Evolutionary conservation across 2,797 vertebrate species (phyloP).

Genomic region (Spondyliosoma cantharus): DNA sequence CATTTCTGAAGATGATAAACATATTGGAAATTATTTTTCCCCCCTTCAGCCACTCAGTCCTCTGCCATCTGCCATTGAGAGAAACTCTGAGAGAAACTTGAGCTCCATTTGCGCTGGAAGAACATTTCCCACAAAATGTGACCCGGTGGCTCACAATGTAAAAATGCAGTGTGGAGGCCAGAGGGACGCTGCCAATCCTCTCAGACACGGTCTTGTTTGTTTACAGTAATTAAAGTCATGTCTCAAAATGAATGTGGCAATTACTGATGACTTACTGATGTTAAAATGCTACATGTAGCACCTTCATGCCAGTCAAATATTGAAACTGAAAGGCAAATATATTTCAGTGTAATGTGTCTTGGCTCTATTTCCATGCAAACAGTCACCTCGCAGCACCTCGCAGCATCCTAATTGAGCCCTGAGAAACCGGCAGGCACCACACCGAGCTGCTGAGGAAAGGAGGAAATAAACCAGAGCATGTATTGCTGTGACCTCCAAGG

Average conservation of each 20-base stretch:
- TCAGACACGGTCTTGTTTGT: slow-evolving; percentile 48
- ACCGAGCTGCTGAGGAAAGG: slow-evolving; percentile 21
- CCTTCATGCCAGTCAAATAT: slow-evolving; percentile 30
- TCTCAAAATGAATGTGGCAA: slow-evolving; percentile 36
- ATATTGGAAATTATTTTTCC: slow-evolving; percentile 43
- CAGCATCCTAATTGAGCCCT: slow-evolving; percentile 56
- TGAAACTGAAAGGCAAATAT: slow-evolving; percentile 21
- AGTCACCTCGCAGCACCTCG: slow-evolving; percentile 32
- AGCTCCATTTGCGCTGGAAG: slow-evolving; percentile 53
- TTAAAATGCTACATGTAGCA: slow-evolving; percentile 27
- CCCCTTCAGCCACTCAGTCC: slow-evolving; percentile 35
- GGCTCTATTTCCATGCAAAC: slow-evolving; percentile 53
- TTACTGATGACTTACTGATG: slow-evolving; percentile 50
- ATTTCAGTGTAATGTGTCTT: slow-evolving; percentile 21
- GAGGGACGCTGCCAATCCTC: slow-evolving; percentile 53
- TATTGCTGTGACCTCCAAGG: slow-evolving; percentile 68
- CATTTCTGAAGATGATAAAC: slow-evolving; percentile 41
- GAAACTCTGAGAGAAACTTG: slow-evolving; percentile 63
- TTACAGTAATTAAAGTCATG: slow-evolving; percentile 57
- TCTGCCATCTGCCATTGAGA: slow-evolving; percentile 61
- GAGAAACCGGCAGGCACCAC: slow-evolving; percentile 6
- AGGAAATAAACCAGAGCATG: slow-evolving; percentile 42
- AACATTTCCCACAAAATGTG: slow-evolving; percentile 53
- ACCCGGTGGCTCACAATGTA: slow-evolving; percentile 52
- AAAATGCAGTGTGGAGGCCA: slow-evolving; percentile 62